Base-by-base conservation (phyloP, 1,140 invertebrate genomes). In the Achroia grisella region DNA sequence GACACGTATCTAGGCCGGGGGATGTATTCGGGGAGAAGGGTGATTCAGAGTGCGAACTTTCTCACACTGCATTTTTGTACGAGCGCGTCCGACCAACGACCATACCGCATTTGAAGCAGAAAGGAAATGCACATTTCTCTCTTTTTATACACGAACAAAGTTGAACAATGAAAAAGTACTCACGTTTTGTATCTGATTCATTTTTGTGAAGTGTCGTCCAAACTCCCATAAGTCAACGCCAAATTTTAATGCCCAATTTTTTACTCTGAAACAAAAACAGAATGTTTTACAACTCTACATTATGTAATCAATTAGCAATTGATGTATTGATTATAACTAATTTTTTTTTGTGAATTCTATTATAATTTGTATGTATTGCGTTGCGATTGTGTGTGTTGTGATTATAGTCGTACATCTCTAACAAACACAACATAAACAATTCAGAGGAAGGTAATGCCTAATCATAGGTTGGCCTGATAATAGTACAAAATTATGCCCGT, bases 191-290 rank as follows among this genome's bases (percentile, higher is more conserved):
- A 95, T 93, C 76, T 95, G 93, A 63, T 91, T 91, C 91, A 95
- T 94, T 88, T 94, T 94, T 15, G 94, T 96, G 68, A 93, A 92
- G 72, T 94, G 91, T 71, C 90, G 89, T 31, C 94, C 94, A 64
- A 94, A 95, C 81, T 95, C 93, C 93, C 94, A 96, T 37, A 96
- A 82, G 78, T 95, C 93, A 36, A 94, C 93, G 52, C 94, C 95
- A 71, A 96, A 95, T 84, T 94, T 94, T 47, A 95, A 80, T 27
- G 94, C 94, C 94, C 94, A 96, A 78, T 95, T 95, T 81, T 94
- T 93, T 44, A 96, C 93, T 89, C 95, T 96, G 89, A 48, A 93
- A 93, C 66, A 81, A 67, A 62, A 37, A 37, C 17, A 23, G 6
- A 23, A 23, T 6, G 17, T 23, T 23, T n/a, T n/a, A n/a, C n/a